Conservation (phyloP, 2,113 vertebrate species). For the Monopterus albus region DNA sequence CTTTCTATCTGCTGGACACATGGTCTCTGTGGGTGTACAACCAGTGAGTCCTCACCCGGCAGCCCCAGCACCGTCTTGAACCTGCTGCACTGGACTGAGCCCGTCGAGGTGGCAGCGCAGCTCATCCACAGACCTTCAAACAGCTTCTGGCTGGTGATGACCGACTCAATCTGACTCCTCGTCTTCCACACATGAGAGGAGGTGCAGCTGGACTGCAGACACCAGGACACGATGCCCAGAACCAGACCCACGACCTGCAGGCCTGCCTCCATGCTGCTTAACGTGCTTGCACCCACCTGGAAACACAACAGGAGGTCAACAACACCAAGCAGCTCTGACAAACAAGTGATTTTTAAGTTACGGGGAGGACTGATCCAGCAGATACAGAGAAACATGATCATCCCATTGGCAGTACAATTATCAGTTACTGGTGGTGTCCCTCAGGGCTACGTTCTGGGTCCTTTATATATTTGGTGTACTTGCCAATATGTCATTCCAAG, state of each 20-base stretch:
- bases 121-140: slow-evolving; percentile 89
- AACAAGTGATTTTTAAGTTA: background rate
- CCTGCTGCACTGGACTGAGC: slow-evolving; percentile 81
- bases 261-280: slow-evolving; percentile 51
- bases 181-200: slow-evolving; percentile 83
- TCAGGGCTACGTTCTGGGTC: no score
- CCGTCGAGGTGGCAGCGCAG: slow-evolving; percentile 76
- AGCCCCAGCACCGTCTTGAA: slow-evolving; percentile 84
- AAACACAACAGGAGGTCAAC: background rate
- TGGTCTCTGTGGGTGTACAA: fast-evolving
- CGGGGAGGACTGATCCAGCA: background rate
- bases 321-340: background rate
- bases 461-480: no score
- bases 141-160: slow-evolving; percentile 74
- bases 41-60: slow-evolving; percentile 79
- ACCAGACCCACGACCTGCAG: slow-evolving; percentile 81
- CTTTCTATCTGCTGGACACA: no score
- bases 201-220: slow-evolving; percentile 77
- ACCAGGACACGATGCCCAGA: slow-evolving; percentile 81
- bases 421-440: no score
- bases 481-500: no score
- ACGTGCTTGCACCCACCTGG: background rate
- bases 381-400: background rate
- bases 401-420: no score
- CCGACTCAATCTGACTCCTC: slow-evolving; percentile 48